Percentiles rank a stretch among this genome's conserved stretches.
Evolutionary conservation across 2,113 vertebrate genomes (phyloP).

Genomic region (Callorhinus ursinus): DNA sequence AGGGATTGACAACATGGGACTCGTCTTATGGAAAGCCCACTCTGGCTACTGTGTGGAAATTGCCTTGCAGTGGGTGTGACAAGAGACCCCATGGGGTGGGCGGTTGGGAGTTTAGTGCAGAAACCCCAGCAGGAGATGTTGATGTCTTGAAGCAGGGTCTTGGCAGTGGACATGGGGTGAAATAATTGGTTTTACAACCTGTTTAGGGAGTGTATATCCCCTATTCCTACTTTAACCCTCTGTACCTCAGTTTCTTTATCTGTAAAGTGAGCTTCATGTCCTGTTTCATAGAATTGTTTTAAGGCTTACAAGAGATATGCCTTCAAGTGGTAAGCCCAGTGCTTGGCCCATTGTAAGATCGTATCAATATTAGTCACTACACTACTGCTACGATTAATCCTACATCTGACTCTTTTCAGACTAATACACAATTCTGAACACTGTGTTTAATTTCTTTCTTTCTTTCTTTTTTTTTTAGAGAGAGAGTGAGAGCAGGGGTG

Average conservation of each 20-base stretch:
- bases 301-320: not conserved
- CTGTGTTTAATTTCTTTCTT: not conserved
- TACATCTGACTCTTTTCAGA: not conserved
- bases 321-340: not conserved
- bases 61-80: too few species aligned
- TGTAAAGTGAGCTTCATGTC: not conserved
- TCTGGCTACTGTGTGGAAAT: not conserved
- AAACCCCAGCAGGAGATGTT: not conserved
- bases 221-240: not conserved
- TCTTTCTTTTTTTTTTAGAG: not conserved
- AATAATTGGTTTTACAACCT: not conserved
- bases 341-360: not conserved
- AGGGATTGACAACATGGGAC: not conserved
- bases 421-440: not conserved
- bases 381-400: not conserved
- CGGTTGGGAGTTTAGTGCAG: not conserved
- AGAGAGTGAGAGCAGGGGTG: not conserved
- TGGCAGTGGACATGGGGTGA: not conserved
- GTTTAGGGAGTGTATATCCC: not conserved
- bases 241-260: not conserved
- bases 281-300: not conserved
- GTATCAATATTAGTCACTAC: not conserved
- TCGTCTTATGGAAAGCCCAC: not conserved
- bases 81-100: not conserved
- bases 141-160: not conserved